Percentiles rank a stretch among this genome's conserved stretches.
These are phyloP conservation scores for Tetranychus truncatus DNA, from an alignment of 2,888 invertebrate genomes.

Conservation along the genomic window DNA sequence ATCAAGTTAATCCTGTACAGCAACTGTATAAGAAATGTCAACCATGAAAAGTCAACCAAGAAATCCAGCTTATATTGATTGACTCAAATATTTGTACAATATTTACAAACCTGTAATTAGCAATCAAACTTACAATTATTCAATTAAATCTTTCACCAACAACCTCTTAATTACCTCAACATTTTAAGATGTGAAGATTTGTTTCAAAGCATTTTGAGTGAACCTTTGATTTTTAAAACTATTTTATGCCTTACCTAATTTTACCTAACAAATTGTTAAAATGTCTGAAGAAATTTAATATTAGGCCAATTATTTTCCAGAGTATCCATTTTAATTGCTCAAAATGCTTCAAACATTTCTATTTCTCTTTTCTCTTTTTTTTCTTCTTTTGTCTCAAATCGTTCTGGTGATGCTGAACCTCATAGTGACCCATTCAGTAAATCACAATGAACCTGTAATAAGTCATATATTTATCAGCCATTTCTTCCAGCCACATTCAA, in stretches of 20 bases:
- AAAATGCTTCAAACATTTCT: background rate
- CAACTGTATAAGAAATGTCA: too few species aligned
- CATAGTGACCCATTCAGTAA: background rate
- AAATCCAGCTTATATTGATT: too few species aligned
- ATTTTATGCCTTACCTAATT: conserved; percentile 1
- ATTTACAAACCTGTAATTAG: background rate
- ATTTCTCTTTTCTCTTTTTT: background rate
- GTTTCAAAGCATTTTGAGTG: background rate
- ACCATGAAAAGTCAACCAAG: too few species aligned
- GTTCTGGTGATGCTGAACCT: background rate
- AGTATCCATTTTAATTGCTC: background rate
- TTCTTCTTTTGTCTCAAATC: too few species aligned
- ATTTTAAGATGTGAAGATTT: background rate
- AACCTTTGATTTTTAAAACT: background rate
- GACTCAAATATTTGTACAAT: too few species aligned
- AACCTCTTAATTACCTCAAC: background rate
- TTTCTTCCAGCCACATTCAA: too few species aligned
- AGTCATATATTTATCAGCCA: too few species aligned
- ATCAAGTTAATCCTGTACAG: too few species aligned
- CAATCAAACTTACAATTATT: background rate
- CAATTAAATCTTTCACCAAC: background rate
- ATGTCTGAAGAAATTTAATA: background rate
- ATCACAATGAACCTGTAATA: background rate
- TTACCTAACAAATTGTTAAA: background rate
- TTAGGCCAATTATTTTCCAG: background rate